A percentile compares a stretch with the other conserved stretches of the same genome.
phyloP scores from a whole-genome alignment of 2,797 vertebrate species.

The Gallinago nigripennis region DNA sequence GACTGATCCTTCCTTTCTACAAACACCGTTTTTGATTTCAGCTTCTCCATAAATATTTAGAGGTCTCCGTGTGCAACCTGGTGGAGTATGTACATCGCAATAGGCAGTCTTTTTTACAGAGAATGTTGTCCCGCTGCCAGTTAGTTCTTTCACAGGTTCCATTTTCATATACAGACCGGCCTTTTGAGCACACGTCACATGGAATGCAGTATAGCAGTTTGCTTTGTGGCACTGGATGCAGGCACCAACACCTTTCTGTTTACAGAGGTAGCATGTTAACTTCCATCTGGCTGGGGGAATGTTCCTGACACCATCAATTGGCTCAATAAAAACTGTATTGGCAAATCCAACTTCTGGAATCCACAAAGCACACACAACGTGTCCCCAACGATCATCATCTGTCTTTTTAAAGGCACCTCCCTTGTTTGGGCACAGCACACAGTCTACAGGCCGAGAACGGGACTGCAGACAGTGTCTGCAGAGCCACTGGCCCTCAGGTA shows the following conservation, averaged over 20 bases:
- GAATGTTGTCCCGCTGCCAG: constrained; percentile 84
- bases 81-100: constrained; percentile 89
- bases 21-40: constrained; percentile 89
- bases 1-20: constrained; percentile 80
- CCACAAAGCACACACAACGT: constrained; percentile 97
- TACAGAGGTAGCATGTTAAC: constrained; percentile 98
- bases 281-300: constrained; percentile 97
- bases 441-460: constrained; percentile 86
- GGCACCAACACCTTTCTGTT: constrained; percentile 94
- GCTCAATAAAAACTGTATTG: constrained; percentile 96
- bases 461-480: constrained; percentile 95
- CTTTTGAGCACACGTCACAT: constrained; percentile 95
- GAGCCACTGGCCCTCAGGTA: constrained; percentile 97
- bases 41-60: constrained; percentile 89
- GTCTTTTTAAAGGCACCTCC: constrained; percentile 98
- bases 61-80: constrained; percentile 86
- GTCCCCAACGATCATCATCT: constrained; percentile 95
- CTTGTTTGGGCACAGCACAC: constrained; percentile 94
- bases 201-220: constrained; percentile 98
- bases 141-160: constrained; percentile 92
- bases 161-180: constrained; percentile 97
- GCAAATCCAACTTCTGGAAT: constrained; percentile 98
- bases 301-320: constrained; percentile 93
- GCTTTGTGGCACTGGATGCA: constrained; percentile 99
- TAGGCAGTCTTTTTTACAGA: constrained; percentile 97